A percentile compares a stretch with the other conserved stretches of the same genome.
Conservation (phyloP, 2,888 invertebrate species). For the Pandemis heparana region DNA sequence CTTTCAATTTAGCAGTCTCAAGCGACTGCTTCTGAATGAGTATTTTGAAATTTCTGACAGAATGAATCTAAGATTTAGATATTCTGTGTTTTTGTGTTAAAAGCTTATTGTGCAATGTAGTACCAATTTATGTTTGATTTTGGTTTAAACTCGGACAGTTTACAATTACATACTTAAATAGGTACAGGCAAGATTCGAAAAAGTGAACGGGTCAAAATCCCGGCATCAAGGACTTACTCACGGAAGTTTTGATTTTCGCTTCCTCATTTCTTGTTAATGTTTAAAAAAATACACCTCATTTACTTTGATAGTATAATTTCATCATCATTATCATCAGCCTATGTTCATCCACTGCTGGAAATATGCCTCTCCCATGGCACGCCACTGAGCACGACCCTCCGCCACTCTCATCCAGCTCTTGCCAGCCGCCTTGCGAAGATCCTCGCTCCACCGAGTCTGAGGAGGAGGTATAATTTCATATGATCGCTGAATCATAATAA, state of each 20-base stretch:
- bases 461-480: neutral
- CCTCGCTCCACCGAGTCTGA: too few relatives aligned
- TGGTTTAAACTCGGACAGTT: too few relatives aligned
- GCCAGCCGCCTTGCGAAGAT: too few relatives aligned
- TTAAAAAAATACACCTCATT: neutral
- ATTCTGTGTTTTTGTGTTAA: too few relatives aligned
- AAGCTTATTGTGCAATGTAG: too few relatives aligned
- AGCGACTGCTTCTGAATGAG: neutral
- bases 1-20: neutral
- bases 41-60: neutral
- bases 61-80: neutral
- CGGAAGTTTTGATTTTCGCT: slow-evolving; percentile 19
- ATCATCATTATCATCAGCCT: neutral
- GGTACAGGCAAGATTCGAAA: slow-evolving; percentile 10
- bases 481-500: neutral
- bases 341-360: too few relatives aligned
- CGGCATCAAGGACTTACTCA: slow-evolving; percentile 11
- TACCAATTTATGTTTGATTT: too few relatives aligned
- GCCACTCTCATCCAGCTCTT: too few relatives aligned
- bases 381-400: too few relatives aligned
- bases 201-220: neutral
- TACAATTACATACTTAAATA: neutral
- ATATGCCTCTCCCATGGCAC: too few relatives aligned
- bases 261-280: neutral
- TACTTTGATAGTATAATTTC: neutral